These are phyloP conservation scores for Phrixothrix hirtus DNA, from an alignment of 2,888 invertebrate genomes.

Conservation along the genomic window DNA sequence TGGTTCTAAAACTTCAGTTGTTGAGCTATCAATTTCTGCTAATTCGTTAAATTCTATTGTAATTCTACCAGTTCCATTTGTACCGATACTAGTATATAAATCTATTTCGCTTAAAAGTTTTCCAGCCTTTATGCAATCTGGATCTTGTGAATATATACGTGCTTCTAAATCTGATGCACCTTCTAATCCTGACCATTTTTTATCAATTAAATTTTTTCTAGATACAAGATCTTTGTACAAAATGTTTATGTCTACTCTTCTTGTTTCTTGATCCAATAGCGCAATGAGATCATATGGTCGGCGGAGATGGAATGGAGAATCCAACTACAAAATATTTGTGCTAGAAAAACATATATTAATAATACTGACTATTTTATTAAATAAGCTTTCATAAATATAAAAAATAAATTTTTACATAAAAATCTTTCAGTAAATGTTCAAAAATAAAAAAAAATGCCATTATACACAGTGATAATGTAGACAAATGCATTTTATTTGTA, in stretches of 20 bases:
- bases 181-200: slow-evolving; percentile 62
- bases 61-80: slow-evolving; percentile 61
- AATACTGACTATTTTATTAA: too few relatives aligned
- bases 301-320: slow-evolving; percentile 73
- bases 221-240: slow-evolving; percentile 67
- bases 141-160: slow-evolving; percentile 63
- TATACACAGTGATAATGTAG: too few relatives aligned
- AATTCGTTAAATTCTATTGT: slow-evolving; percentile 38
- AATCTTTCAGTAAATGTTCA: too few relatives aligned
- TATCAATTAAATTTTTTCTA: slow-evolving; percentile 67
- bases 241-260: slow-evolving; percentile 64
- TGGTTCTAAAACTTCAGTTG: slow-evolving; percentile 38
- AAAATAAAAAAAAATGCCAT: too few relatives aligned
- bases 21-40: not conserved
- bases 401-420: not conserved
- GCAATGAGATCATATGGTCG: slow-evolving; percentile 74
- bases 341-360: too few relatives aligned
- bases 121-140: slow-evolving; percentile 68
- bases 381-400: slow-evolving; percentile 6
- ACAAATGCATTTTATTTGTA: too few relatives aligned
- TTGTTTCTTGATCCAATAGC: slow-evolving; percentile 75
- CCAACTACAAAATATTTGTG: slow-evolving; percentile 66
- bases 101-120: slow-evolving; percentile 68
- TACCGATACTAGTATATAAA: slow-evolving; percentile 65
- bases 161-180: slow-evolving; percentile 66